phyloP scores from a whole-genome alignment of 2,888 invertebrate species.

The Omphaloscelis lunosa region DNA sequence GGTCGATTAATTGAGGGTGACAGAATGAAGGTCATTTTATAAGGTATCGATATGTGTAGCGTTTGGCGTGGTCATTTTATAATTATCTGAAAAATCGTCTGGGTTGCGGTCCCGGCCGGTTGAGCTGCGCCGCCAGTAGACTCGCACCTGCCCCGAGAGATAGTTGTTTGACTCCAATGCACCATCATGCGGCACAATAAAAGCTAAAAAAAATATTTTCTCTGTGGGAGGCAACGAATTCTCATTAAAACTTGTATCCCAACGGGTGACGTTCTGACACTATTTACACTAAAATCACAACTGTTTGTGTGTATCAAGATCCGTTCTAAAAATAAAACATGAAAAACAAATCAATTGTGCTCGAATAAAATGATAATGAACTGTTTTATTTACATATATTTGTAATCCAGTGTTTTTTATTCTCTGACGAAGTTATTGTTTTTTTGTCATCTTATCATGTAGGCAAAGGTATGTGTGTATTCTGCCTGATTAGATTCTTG shows the following conservation, averaged over 20 bases:
- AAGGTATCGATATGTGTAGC: slow-evolving; percentile 74
- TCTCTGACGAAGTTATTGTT: slow-evolving; percentile 38
- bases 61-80: slow-evolving; percentile 85
- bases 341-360: slow-evolving; percentile 56
- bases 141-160: slow-evolving; percentile 75
- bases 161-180: slow-evolving; percentile 72
- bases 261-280: slow-evolving; percentile 64
- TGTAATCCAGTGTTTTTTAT: slow-evolving; percentile 35
- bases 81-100: slow-evolving; percentile 83
- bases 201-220: slow-evolving; percentile 46
- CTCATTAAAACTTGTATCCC: slow-evolving; percentile 42
- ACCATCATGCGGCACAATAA: slow-evolving; percentile 55
- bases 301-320: slow-evolving; percentile 48
- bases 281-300: slow-evolving; percentile 53
- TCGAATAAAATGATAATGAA: slow-evolving; percentile 36
- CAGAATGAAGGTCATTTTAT: slow-evolving; percentile 83
- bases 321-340: slow-evolving; percentile 56
- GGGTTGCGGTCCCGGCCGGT: slow-evolving; percentile 80
- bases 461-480: slow-evolving; percentile 53
- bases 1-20: slow-evolving; percentile 69
- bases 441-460: slow-evolving; percentile 48
- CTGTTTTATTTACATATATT: slow-evolving; percentile 58
- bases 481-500: slow-evolving; percentile 48
- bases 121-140: slow-evolving; percentile 64
- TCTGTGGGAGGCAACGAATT: slow-evolving; percentile 63